These are phyloP conservation scores for Cheilosia urbana DNA, from an alignment of 2,888 invertebrate species.

Conservation along the genomic window DNA sequence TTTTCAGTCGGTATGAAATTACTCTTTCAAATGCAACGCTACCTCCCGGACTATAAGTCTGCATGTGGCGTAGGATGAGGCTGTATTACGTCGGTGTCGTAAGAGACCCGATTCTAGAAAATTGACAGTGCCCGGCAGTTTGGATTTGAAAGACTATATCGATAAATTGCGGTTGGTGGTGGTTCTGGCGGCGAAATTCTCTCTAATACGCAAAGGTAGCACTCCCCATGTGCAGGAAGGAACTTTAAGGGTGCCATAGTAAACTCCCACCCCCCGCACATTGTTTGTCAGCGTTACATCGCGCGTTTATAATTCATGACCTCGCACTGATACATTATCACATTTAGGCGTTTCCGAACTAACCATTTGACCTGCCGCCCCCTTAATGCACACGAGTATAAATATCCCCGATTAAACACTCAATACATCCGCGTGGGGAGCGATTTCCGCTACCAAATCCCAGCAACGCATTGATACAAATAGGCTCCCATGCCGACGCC, in stretches of 20 bases:
- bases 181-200: too few relatives aligned
- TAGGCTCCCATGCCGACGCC: neutral
- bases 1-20: too few relatives aligned
- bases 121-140: too few relatives aligned
- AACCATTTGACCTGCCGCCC: slow-evolving; percentile 27
- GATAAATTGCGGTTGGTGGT: too few relatives aligned
- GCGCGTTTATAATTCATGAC: neutral
- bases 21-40: too few relatives aligned
- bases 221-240: too few relatives aligned
- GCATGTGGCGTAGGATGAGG: slow-evolving; percentile 42
- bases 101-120: too few relatives aligned
- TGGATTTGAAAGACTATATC: too few relatives aligned
- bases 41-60: too few relatives aligned
- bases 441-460: slow-evolving; percentile 38
- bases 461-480: slow-evolving; percentile 1
- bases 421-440: slow-evolving; percentile 33
- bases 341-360: neutral
- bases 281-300: neutral
- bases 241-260: too few relatives aligned
- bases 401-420: slow-evolving; percentile 51
- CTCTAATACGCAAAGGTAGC: too few relatives aligned
- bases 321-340: slow-evolving; percentile 13
- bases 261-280: neutral
- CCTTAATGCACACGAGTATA: slow-evolving; percentile 32
- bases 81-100: neutral